Evolutionary conservation across 2,797 vertebrate species (phyloP), one percentile per base, ranked within the genome.

Genomic region (Neoniphon sammara): DNA sequence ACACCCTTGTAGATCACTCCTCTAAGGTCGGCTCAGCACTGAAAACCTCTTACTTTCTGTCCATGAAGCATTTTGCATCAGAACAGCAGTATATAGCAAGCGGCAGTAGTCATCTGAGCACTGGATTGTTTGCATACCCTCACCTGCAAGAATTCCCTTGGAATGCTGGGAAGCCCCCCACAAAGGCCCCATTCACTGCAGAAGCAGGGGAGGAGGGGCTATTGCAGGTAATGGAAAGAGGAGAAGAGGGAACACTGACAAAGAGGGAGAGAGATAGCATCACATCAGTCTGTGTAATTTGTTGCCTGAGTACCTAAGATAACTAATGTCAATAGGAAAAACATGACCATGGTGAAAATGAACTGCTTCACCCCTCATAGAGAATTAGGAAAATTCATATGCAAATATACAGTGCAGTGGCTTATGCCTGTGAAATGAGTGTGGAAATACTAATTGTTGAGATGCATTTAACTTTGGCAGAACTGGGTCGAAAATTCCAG

Each of bases 151-250:
- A 87, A 87, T 87, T 90, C 83, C 64, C 76, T 66, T 77, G 91
- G 91, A 92, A 91, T 91, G 83, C 89, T 34, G 71, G 72, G 80
- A 87, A 87, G 66, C 81, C 81, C 66, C 81, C 86, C 85, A 93
- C 90, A 93, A 92, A 91, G 90, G 88, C 61, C 82, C 88, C 77
- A 87, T 93, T 93, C 91, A 90, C 46, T 75, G 66, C 74, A 55
- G n/a, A 72, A 69, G 46, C 59, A 81, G 52, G 7, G 36, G 68
- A 77, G 86, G 88, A 83, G 91, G 87, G 88, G 90, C 60, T 73
- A 78, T 31, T 6, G n/a, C 69, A 80, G 64, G 71, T 73, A 73
- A 57, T 65, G 73, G 72, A 73, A 15, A 59, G 23, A 68, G 30
- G 55, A 83, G 69, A 15, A 50, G 58, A 75, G 46, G 42, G 39